Evolutionary conservation across 2,113 vertebrate species (phyloP).

Genomic region (Sinocyclocheilus grahami): DNA sequence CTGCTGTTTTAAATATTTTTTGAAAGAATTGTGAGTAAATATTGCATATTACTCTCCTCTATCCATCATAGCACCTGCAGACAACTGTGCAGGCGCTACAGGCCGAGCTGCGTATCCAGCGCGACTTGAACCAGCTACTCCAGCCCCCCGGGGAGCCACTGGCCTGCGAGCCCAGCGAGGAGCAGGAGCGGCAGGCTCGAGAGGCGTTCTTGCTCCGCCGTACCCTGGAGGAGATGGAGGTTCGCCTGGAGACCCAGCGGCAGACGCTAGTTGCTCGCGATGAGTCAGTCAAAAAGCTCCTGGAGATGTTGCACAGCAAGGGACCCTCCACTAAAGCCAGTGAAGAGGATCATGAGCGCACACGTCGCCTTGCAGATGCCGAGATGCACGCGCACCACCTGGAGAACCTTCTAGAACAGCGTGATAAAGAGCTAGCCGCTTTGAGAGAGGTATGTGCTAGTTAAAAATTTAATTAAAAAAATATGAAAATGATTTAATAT

Average conservation of each 20-base stretch:
- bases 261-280: slow-evolving; percentile 93
- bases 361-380: slow-evolving; percentile 90
- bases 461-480: neutral
- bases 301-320: slow-evolving; percentile 99
- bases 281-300: slow-evolving; percentile 97
- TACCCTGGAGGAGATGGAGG: slow-evolving; percentile 98
- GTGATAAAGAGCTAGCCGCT: slow-evolving; percentile 89
- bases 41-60: slow-evolving; percentile 18
- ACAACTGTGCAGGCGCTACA: slow-evolving; percentile 98
- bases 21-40: neutral
- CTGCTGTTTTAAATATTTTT: neutral
- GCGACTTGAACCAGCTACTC: slow-evolving; percentile 95
- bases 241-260: slow-evolving; percentile 95
- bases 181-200: slow-evolving; percentile 95
- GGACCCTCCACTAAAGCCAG: slow-evolving; percentile 92
- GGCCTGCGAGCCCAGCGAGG: slow-evolving; percentile 90
- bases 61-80: slow-evolving; percentile 87
- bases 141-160: slow-evolving; percentile 87
- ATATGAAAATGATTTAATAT: no score
- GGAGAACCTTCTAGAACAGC: slow-evolving; percentile 94
- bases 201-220: slow-evolving; percentile 95
- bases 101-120: slow-evolving; percentile 93
- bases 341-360: slow-evolving; percentile 95
- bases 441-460: slow-evolving; percentile 86
- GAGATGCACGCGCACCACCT: slow-evolving; percentile 97